Percentiles rank a stretch among this genome's conserved stretches.
Evolutionary conservation across 2,888 invertebrate species (phyloP).

Genomic region (Aphrophora alni): DNA sequence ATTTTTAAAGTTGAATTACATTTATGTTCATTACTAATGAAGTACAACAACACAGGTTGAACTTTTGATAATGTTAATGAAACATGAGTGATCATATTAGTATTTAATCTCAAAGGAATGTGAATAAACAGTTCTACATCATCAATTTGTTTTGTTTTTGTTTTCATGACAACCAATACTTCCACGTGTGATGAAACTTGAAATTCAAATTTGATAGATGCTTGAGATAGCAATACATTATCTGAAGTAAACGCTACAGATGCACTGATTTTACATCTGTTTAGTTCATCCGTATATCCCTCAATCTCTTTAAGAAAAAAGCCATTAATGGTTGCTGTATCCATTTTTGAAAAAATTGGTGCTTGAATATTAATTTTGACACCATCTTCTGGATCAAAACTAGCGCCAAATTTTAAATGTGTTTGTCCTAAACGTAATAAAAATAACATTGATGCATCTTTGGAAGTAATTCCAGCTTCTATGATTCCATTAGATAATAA

Average conservation of each 20-base stretch:
- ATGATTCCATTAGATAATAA: neutral
- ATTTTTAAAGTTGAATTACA: neutral
- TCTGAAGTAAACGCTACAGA: constrained; percentile 11
- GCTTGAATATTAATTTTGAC: constrained; percentile 21
- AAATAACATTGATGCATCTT: neutral
- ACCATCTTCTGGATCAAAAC: neutral
- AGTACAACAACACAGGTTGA: neutral
- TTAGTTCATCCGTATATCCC: neutral
- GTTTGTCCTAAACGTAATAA: neutral
- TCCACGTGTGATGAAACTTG: neutral
- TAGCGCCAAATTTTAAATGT: neutral
- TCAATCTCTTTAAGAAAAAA: constrained; percentile 10
- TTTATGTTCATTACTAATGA: neutral
- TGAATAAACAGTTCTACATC: constrained; percentile 16
- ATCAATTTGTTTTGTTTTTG: constrained; percentile 11
- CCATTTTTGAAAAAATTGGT: constrained; percentile 29
- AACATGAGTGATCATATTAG: neutral
- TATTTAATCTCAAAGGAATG: neutral
- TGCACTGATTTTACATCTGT: neutral
- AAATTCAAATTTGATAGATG: constrained; percentile 4
- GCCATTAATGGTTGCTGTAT: constrained; percentile 28
- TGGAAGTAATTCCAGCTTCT: neutral
- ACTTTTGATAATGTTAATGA: neutral
- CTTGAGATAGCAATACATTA: constrained; percentile 6
- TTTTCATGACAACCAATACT: neutral